These are phyloP conservation scores for Eucera pruinosa DNA, from an alignment of 2,888 invertebrate species.

Conservation along the genomic window DNA sequence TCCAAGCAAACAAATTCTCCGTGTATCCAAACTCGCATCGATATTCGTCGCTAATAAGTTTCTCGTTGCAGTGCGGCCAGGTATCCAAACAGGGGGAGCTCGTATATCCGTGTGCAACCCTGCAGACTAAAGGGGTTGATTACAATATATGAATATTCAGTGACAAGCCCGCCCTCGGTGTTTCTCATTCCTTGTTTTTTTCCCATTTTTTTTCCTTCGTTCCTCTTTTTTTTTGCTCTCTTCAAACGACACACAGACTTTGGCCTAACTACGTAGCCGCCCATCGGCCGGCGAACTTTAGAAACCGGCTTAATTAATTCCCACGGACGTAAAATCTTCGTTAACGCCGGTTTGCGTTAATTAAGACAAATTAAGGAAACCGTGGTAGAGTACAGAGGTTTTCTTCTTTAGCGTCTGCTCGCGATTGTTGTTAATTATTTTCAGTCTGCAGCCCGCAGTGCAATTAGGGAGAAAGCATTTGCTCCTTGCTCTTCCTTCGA, in stretches of 20 bases:
- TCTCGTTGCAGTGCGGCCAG: constrained; percentile 34
- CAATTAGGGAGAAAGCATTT: constrained; percentile 35
- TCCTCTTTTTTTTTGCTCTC: too few relatives aligned
- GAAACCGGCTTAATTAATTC: constrained; percentile 80
- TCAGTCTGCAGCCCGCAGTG: constrained; percentile 17
- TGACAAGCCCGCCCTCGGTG: constrained; percentile 69
- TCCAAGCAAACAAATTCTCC: constrained; percentile 23
- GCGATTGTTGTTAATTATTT: constrained; percentile 48
- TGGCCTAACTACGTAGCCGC: constrained; percentile 48
- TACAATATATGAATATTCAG: constrained; percentile 84
- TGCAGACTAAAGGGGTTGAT: constrained; percentile 77
- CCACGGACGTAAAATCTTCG: constrained; percentile 78
- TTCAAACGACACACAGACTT: constrained; percentile 55
- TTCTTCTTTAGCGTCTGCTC: constrained; percentile 1
- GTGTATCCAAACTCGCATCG: constrained; percentile 10
- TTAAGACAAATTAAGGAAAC: constrained; percentile 76
- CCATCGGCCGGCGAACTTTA: constrained; percentile 68
- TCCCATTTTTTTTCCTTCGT: constrained; percentile 15
- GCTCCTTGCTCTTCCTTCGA: not conserved
- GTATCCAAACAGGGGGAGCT: constrained; percentile 41
- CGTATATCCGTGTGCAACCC: constrained; percentile 45
- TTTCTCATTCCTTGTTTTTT: constrained; percentile 66
- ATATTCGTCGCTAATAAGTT: constrained; percentile 45
- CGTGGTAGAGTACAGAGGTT: constrained; percentile 17
- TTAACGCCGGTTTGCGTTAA: constrained; percentile 79